A percentile compares a stretch with the other conserved stretches of the same genome.
Conservation (phyloP, 1,140 invertebrate species). For the Choristoneura fumiferana region DNA sequence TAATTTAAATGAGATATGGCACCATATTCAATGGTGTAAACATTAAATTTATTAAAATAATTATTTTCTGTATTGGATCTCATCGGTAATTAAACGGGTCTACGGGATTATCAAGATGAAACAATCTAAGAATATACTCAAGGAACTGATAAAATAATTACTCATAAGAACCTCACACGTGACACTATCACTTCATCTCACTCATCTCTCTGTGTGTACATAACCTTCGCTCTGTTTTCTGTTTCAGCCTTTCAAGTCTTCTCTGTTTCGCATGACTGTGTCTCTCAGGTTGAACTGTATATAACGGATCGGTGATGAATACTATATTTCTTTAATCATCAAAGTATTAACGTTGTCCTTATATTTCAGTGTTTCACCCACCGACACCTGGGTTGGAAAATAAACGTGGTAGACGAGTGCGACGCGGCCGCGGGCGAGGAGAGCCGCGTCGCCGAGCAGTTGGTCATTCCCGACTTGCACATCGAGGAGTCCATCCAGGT, state of each 20-base stretch:
- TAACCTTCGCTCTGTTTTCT: constrained; percentile 71
- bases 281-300: constrained; percentile 37
- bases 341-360: constrained; percentile 27
- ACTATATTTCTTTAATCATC: constrained; percentile 8
- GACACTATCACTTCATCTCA: constrained; percentile 22
- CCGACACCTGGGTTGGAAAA: constrained; percentile 96
- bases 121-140: too few species aligned
- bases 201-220: constrained; percentile 47
- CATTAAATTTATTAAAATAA: too few species aligned
- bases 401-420: constrained; percentile 92
- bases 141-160: not conserved
- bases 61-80: too few species aligned
- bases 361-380: constrained; percentile 91
- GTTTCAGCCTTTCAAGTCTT: constrained; percentile 75
- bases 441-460: constrained; percentile 69
- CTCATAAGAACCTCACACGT: constrained; percentile 15
- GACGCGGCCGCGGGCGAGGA: constrained; percentile 82
- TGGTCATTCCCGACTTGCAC: constrained; percentile 53
- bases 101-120: not conserved
- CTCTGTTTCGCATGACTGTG: constrained; percentile 62
- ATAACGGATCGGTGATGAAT: constrained; percentile 40
- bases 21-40: too few species aligned
- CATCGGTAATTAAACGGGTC: too few species aligned
- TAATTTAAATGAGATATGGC: too few species aligned
- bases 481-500: constrained; percentile 82